A percentile compares a stretch with the other conserved stretches of the same genome.
phyloP scores from a whole-genome alignment of 2,888 invertebrate species.

The Drosophila diplacantha region DNA sequence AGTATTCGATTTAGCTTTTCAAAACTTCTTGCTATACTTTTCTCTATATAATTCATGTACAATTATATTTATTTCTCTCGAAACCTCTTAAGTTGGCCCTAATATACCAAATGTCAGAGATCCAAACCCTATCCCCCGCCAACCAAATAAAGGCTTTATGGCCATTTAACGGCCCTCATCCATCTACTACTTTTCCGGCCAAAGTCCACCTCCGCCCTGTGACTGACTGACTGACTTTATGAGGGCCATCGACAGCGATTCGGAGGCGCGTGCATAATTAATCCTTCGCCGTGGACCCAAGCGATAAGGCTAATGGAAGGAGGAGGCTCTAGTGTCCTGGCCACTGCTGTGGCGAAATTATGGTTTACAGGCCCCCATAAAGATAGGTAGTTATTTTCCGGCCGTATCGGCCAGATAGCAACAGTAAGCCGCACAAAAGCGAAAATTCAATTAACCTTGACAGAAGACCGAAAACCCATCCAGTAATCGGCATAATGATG shows the following conservation, averaged over 20 bases:
- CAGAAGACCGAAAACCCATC: constrained; percentile 26
- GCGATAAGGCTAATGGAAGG: constrained; percentile 19
- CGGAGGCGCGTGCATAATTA: constrained; percentile 51
- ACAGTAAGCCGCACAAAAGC: constrained; percentile 41
- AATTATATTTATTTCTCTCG: no score
- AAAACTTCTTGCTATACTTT: no score
- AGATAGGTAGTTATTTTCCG: constrained; percentile 43
- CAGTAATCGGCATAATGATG: constrained; percentile 54
- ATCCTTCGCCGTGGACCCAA: constrained; percentile 13
- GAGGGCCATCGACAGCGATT: constrained; percentile 48
- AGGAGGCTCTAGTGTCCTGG: constrained; percentile 18
- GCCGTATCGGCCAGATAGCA: constrained; percentile 56
- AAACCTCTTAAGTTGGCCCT: no score
- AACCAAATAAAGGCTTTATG: constrained; percentile 12
- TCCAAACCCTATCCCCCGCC: background rate
- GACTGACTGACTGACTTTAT: constrained; percentile 38
- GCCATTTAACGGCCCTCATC: constrained; percentile 4
- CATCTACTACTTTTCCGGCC: constrained; percentile 5
- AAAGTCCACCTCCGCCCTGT: constrained; percentile 33
- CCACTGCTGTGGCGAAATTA: constrained; percentile 53
- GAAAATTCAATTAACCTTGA: constrained; percentile 69
- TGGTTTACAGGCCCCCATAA: constrained; percentile 57
- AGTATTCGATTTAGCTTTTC: background rate
- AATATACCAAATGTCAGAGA: constrained; percentile 3
- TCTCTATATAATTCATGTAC: background rate